phyloP scores from a whole-genome alignment of 2,797 vertebrate species.

The Falco peregrinus region DNA sequence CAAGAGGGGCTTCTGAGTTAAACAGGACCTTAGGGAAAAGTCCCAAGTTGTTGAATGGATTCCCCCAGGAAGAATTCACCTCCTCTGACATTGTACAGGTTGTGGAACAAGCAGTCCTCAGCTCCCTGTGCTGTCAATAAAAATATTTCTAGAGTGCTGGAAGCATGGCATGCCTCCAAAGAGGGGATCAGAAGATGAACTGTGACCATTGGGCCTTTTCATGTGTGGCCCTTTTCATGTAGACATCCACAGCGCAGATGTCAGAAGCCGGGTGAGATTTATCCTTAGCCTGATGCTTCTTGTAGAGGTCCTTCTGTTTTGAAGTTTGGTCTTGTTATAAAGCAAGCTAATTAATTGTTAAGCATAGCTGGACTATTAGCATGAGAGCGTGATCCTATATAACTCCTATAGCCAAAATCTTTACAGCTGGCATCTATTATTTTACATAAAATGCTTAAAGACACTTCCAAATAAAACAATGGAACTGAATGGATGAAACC shows the following conservation, averaged over 20 bases:
- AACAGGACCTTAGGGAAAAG: neutral
- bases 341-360: neutral
- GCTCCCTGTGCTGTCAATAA: neutral
- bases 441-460: neutral
- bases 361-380: neutral
- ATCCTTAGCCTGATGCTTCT: neutral
- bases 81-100: neutral
- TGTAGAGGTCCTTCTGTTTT: neutral
- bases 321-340: neutral
- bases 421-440: neutral
- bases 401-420: neutral
- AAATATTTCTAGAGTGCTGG: neutral
- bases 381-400: neutral
- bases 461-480: neutral
- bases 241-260: neutral
- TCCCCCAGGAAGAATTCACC: neutral
- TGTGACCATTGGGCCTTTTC: neutral
- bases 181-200: neutral
- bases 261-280: neutral
- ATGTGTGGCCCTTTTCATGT: neutral
- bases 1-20: neutral
- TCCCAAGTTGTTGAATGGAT: neutral
- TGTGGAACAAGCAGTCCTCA: neutral
- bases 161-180: neutral
- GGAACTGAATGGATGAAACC: neutral